Evolutionary conservation across 1,140 invertebrate genomes (phyloP), one percentile per base, ranked within the genome.

Genomic region (Leucophenga varia): DNA sequence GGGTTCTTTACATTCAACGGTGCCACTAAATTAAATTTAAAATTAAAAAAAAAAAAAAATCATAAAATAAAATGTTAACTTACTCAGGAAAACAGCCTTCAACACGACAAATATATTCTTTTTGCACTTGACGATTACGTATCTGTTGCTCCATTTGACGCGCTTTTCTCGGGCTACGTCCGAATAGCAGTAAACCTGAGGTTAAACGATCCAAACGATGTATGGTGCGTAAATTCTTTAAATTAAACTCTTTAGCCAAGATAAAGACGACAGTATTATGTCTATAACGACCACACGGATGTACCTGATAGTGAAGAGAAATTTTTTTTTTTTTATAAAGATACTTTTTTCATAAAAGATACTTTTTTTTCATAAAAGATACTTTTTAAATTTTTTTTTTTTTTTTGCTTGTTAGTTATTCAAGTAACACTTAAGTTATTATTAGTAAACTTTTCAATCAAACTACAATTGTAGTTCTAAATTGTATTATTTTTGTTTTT

Each of bases 191-290:
- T 8, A 99, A 82, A 42, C 95, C 95, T 57, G 93, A 97, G 4
- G 95, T 98, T 59, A 97, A 77, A 67, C 95, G 82, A 78, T 98
- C 95, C 55, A 94, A 78, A 61, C 91, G 84, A 77, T 93, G 90
- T 55, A 94, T 93, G 61, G 95, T 95, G 61, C 94, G 82, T 43
- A 98, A 80, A 73, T 97, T 94, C 74, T 91, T 92, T 76, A 95
- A 80, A 74, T 94, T 93, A 76, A 94, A 90, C 76, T 98, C 95
- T 78, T 97, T 97, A 55, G 92, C 93, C 50, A 98, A 82, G 58
- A 98, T 97, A 76, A 95, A 96, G 19, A 95, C 89, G 36, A 98
- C 87, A 2, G 93, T 95, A 76, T 98, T 98, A 79, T 96, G 92
- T 30, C 95, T 82, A 76, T 97, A 98, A 48, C 93, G 83, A 44